phyloP scores from a whole-genome alignment of 2,113 vertebrate species.

The Phalacrocorax pelagicus region DNA sequence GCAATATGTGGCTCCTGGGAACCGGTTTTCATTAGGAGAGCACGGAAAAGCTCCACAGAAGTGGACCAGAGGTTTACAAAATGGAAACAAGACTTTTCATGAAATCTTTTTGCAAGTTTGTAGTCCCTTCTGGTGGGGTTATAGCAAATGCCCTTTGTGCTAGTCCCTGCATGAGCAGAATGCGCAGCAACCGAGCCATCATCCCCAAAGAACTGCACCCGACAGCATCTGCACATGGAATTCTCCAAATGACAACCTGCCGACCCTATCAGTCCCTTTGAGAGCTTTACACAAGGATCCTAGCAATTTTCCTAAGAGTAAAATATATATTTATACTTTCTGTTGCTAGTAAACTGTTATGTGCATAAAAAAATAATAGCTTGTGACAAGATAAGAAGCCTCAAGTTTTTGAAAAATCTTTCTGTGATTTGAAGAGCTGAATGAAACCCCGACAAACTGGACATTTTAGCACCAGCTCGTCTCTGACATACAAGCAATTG shows the following conservation, averaged over 20 bases:
- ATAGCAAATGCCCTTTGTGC: background rate
- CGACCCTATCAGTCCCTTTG: background rate
- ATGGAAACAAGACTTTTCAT: background rate
- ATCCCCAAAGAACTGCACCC: rapidly evolving
- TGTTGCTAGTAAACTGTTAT: background rate
- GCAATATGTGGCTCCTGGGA: background rate
- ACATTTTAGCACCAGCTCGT: constrained; percentile 24
- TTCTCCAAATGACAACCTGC: background rate
- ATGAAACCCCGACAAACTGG: background rate
- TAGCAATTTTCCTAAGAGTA: background rate
- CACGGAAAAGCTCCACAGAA: background rate
- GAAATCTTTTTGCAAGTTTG: background rate
- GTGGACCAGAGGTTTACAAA: background rate
- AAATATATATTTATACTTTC: background rate
- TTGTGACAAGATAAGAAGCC: background rate
- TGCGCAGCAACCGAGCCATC: rapidly evolving
- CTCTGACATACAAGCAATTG: constrained; percentile 43
- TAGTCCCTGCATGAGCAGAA: background rate
- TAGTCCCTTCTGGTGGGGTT: background rate
- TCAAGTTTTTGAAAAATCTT: background rate
- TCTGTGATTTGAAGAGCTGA: background rate
- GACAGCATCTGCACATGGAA: rapidly evolving
- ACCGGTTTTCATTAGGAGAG: background rate
- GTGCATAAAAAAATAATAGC: background rate
- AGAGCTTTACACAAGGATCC: background rate